A percentile compares a stretch with the other conserved stretches of the same genome.
These are phyloP conservation scores for Ericerus pela DNA, from an alignment of 1,140 invertebrate species.

Conservation along the genomic window DNA sequence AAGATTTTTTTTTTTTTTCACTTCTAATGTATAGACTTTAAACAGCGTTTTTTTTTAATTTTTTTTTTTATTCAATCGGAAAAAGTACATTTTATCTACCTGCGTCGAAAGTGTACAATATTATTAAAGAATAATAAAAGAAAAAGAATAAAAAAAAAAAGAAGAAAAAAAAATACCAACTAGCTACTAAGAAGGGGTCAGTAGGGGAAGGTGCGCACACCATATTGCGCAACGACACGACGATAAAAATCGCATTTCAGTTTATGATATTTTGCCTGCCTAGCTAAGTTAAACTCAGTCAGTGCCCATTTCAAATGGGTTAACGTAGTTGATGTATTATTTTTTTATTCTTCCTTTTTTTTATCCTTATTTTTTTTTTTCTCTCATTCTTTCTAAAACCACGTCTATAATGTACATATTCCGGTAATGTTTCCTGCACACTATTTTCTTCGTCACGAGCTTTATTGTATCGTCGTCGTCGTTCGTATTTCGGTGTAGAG, in stretches of 20 bases:
- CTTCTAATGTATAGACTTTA: too few relatives aligned
- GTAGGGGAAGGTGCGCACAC: constrained; percentile 1
- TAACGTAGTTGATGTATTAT: constrained; percentile 4
- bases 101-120: too few relatives aligned
- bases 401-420: constrained; percentile 2
- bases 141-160: too few relatives aligned
- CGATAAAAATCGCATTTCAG: constrained; percentile 3
- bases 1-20: too few relatives aligned
- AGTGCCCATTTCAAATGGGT: constrained; percentile 10
- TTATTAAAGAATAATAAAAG: too few relatives aligned
- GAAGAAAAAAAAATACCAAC: background rate
- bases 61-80: too few relatives aligned
- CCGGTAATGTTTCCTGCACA: constrained; percentile 8
- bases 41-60: too few relatives aligned
- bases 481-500: background rate
- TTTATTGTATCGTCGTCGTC: constrained; percentile 10
- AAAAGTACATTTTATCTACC: too few relatives aligned
- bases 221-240: background rate
- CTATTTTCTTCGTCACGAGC: constrained; percentile 8
- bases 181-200: background rate
- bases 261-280: constrained; percentile 4
- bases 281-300: constrained; percentile 1
- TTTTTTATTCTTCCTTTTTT: too few relatives aligned
- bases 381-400: too few relatives aligned
- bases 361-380: too few relatives aligned